A percentile compares a stretch with the other conserved stretches of the same genome.
Evolutionary conservation across 2,797 vertebrate genomes (phyloP).

Genomic region (Euthynnus affinis): DNA sequence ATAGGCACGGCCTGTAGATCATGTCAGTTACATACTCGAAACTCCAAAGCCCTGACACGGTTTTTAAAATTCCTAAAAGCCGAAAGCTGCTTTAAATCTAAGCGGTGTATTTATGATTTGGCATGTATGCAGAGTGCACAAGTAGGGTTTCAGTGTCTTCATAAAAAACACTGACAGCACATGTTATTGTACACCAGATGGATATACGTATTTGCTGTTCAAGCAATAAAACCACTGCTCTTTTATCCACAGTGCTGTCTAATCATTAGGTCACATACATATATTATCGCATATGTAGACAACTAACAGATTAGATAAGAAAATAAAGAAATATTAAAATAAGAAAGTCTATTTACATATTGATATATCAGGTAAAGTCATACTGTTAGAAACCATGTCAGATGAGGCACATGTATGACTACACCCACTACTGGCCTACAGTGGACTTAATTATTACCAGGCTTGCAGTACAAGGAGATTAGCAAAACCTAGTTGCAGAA

Average conservation of each 20-base stretch:
- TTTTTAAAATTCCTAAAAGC: not conserved
- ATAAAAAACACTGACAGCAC: slow-evolving; percentile 28
- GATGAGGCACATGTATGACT: not conserved
- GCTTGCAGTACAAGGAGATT: not conserved
- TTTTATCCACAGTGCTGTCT: slow-evolving; percentile 29
- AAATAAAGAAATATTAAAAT: not conserved
- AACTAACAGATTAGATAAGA: not conserved
- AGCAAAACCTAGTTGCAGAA: too few relatives aligned
- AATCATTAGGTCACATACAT: slow-evolving; percentile 31
- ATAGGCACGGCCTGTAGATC: not conserved
- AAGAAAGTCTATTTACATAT: not conserved
- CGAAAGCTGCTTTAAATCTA: slow-evolving; percentile 28
- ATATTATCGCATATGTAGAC: slow-evolving; percentile 14
- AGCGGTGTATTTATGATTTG: slow-evolving; percentile 22
- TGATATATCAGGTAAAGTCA: slow-evolving; percentile 1
- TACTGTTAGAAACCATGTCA: not conserved
- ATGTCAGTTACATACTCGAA: not conserved
- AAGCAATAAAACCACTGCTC: slow-evolving; percentile 33
- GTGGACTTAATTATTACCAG: not conserved
- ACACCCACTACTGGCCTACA: not conserved
- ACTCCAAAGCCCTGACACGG: not conserved
- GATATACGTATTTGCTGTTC: slow-evolving; percentile 8
- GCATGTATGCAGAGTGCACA: slow-evolving; percentile 31
- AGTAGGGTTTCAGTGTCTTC: slow-evolving; percentile 29
- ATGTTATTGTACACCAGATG: slow-evolving; percentile 16